Percentiles rank a stretch among this genome's conserved stretches.
Evolutionary conservation across 2,113 vertebrate genomes (phyloP).

Genomic region (Cepphus grylle): DNA sequence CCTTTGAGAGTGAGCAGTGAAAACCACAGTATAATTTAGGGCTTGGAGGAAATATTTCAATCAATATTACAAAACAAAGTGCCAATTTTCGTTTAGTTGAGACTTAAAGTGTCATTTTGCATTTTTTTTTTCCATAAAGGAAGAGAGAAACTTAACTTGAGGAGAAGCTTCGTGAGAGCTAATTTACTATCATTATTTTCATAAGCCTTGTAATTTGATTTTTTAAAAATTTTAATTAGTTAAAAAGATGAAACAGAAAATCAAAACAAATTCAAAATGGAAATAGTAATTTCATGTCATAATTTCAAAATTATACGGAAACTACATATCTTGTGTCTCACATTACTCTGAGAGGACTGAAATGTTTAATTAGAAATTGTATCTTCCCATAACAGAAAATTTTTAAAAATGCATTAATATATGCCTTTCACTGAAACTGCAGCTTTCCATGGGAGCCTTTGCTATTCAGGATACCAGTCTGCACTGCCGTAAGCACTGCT

Average conservation of each 20-base stretch:
- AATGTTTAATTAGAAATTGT: background rate
- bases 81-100: background rate
- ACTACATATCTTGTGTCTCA: background rate
- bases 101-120: background rate
- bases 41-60: background rate
- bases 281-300: background rate
- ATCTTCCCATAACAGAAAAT: background rate
- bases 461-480: background rate
- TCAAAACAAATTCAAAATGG: background rate
- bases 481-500: accelerated
- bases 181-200: background rate
- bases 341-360: background rate
- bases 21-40: background rate
- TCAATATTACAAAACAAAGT: background rate
- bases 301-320: background rate
- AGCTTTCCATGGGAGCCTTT: background rate
- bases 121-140: background rate
- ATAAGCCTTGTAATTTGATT: background rate
- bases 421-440: background rate
- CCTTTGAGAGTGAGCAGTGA: background rate
- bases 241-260: background rate
- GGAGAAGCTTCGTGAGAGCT: background rate
- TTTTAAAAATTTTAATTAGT: background rate
- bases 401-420: background rate
- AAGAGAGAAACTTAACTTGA: background rate